Evolutionary conservation across 2,888 invertebrate species (phyloP).

Genomic region (Ormyrus pomaceus): DNA sequence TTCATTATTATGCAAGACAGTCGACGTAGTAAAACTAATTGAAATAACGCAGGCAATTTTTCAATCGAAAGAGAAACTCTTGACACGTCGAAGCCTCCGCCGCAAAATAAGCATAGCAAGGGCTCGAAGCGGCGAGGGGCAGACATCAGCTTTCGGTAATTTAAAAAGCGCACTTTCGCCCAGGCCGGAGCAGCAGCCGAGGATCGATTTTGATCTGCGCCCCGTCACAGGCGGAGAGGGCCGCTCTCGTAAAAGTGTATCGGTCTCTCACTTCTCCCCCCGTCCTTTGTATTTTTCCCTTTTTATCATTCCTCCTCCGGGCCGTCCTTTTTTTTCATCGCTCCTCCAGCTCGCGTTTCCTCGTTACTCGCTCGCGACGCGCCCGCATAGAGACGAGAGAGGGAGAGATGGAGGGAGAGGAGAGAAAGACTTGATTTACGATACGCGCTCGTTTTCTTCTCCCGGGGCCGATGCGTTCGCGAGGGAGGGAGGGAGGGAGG

Average conservation of each 20-base stretch:
- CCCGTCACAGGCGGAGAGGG: constrained; percentile 6
- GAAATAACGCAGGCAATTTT: not conserved
- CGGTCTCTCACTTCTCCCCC: constrained; percentile 46
- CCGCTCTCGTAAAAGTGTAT: constrained; percentile 43
- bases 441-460: constrained; percentile 60
- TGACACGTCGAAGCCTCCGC: not conserved
- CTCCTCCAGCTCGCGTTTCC: constrained; percentile 51
- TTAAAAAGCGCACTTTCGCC: constrained; percentile 41
- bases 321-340: constrained; percentile 4
- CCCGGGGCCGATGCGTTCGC: constrained; percentile 57
- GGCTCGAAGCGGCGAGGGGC: not conserved
- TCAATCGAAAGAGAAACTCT: not conserved
- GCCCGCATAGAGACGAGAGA: constrained; percentile 49
- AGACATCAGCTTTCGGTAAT: constrained; percentile 24
- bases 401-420: constrained; percentile 47
- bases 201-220: constrained; percentile 42
- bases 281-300: constrained; percentile 12
- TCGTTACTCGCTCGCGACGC: constrained; percentile 52
- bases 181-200: not conserved
- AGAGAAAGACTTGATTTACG: constrained; percentile 61
- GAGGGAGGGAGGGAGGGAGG: constrained; percentile 22
- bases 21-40: not conserved
- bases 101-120: not conserved
- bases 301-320: constrained; percentile 23
- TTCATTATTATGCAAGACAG: no score